Conservation (phyloP, 2,888 invertebrate species). For the Melangyna quadrimaculata region DNA sequence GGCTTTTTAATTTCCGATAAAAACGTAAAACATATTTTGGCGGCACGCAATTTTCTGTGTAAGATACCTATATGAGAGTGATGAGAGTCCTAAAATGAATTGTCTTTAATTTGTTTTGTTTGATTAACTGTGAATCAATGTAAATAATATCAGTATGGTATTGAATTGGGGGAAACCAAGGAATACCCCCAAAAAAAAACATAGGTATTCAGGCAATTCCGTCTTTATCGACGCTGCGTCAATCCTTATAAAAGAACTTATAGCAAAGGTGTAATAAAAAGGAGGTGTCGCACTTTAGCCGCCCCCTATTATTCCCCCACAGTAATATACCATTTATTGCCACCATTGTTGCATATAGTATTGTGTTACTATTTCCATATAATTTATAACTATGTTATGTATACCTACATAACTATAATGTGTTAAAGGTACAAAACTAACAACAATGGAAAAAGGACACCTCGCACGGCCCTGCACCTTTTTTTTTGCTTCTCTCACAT, state of each 20-base stretch:
- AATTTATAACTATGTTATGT: conserved; percentile 47
- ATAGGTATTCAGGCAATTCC: neutral
- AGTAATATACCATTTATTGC: conserved; percentile 53
- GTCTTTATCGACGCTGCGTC: neutral
- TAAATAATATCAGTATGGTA: conserved; percentile 2
- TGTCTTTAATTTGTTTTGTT: conserved; percentile 31
- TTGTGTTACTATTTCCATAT: conserved; percentile 16
- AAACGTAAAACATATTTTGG: conserved; percentile 53
- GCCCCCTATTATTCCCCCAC: conserved; percentile 43
- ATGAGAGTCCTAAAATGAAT: conserved; percentile 31
- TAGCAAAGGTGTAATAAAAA: conserved; percentile 57
- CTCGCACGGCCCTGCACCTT: conserved; percentile 23
- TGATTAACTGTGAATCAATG: conserved; percentile 10
- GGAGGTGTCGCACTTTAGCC: conserved; percentile 52
- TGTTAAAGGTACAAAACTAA: conserved; percentile 35
- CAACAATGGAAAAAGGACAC: conserved; percentile 39
- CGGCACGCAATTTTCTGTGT: conserved; percentile 39
- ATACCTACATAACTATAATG: neutral
- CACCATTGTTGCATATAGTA: conserved; percentile 49
- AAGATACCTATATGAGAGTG: too few species aligned
- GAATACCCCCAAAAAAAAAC: conserved; percentile 23
- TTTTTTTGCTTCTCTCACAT: conserved; percentile 18
- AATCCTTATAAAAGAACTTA: conserved; percentile 38
- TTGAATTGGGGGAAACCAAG: neutral
- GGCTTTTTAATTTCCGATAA: neutral